These are phyloP conservation scores for Drosophila diplacantha DNA, from an alignment of 2,888 invertebrate species.

Conservation along the genomic window DNA sequence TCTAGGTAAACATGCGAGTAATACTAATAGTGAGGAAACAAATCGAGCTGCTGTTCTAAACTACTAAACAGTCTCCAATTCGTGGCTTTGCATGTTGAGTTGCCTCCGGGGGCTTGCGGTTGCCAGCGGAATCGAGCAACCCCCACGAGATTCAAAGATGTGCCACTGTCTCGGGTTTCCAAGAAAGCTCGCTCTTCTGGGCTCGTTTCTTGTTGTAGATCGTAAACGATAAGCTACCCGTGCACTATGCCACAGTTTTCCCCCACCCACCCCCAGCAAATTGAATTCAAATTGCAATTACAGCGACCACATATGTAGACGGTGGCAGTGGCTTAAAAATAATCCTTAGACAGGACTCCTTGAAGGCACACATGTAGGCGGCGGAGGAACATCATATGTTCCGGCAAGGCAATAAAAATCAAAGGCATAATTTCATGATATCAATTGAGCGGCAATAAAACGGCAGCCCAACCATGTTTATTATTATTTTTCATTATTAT, in stretches of 20 bases:
- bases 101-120: conserved; percentile 17
- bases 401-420: conserved; percentile 67
- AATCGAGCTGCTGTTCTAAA: not conserved
- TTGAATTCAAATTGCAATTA: conserved; percentile 40
- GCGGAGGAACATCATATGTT: conserved; percentile 66
- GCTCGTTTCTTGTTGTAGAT: conserved; percentile 28
- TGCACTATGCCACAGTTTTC: conserved; percentile 19
- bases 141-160: conserved; percentile 14
- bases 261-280: conserved; percentile 20
- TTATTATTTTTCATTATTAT: conserved; percentile 46
- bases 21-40: conserved; percentile 7
- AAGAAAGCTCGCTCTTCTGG: conserved; percentile 12
- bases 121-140: conserved; percentile 23
- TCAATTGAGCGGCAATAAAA: conserved; percentile 69
- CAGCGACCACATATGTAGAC: conserved; percentile 46
- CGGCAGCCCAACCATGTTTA: conserved; percentile 37
- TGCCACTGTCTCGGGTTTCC: conserved; percentile 26
- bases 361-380: conserved; percentile 19
- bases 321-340: conserved; percentile 41
- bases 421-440: conserved; percentile 68
- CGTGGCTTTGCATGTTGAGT: conserved; percentile 10
- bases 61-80: conserved; percentile 29
- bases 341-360: conserved; percentile 49
- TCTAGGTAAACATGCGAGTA: not conserved
- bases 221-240: conserved; percentile 54